Percentiles rank a stretch among this genome's conserved stretches.
These are phyloP conservation scores for Ganaspis brasiliensis DNA, from an alignment of 2,888 invertebrate genomes.

Conservation along the genomic window DNA sequence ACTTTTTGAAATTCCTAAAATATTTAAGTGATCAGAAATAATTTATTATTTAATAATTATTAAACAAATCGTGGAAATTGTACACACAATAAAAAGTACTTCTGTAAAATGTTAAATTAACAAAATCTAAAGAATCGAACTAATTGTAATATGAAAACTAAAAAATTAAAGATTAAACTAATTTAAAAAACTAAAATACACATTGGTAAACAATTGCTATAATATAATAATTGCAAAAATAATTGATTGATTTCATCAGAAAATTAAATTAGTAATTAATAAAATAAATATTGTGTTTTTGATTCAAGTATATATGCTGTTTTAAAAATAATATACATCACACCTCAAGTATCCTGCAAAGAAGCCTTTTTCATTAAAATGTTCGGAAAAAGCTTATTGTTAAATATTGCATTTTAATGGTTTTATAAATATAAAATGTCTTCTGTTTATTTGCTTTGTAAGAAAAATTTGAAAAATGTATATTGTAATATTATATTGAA, in stretches of 20 bases:
- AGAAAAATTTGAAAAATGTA: neutral
- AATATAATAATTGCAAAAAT: neutral
- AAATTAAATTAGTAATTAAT: neutral
- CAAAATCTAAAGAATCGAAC: neutral
- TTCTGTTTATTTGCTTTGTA: neutral
- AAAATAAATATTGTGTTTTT: neutral
- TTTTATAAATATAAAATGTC: neutral
- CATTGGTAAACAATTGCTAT: too few relatives aligned
- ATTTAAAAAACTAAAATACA: too few relatives aligned
- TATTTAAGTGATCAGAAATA: neutral
- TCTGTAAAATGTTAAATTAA: neutral
- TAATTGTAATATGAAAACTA: neutral
- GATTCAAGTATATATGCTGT: too few relatives aligned
- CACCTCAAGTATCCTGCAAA: slow-evolving; percentile 14
- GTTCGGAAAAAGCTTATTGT: too few relatives aligned
- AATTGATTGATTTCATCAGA: neutral
- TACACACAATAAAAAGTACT: neutral
- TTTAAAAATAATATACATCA: neutral
- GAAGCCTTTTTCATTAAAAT: neutral
- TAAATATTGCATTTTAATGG: too few relatives aligned
- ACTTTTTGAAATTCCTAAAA: neutral
- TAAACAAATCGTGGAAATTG: neutral
- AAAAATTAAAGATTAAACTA: too few relatives aligned
- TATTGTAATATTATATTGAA: neutral
- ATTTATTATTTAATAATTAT: neutral